Evolutionary conservation across 2,797 vertebrate species (phyloP).

Genomic region (Hyperoplus immaculatus): DNA sequence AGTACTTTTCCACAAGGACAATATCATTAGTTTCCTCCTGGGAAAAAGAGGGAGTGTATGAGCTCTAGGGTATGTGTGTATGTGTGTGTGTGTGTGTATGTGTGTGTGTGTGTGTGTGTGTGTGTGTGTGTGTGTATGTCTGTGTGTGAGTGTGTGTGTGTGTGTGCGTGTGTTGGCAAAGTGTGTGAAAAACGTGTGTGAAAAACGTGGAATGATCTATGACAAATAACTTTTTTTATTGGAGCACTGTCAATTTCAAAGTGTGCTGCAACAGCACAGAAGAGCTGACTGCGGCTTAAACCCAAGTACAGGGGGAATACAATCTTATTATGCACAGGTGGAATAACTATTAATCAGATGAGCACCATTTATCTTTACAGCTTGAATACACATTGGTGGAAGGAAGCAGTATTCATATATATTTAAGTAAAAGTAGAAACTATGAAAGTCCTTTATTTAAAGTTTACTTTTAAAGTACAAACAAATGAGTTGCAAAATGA

Average conservation of each 20-base stretch:
- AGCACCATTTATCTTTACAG: neutral
- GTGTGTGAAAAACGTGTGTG: too few species aligned
- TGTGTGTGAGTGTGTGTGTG: neutral
- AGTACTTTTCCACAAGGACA: constrained; percentile 87
- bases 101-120: neutral
- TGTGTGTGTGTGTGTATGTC: constrained; percentile 5
- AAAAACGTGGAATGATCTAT: neutral
- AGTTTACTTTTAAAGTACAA: too few species aligned
- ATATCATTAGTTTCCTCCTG: constrained; percentile 76
- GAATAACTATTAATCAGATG: neutral
- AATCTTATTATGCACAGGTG: neutral
- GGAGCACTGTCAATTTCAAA: constrained; percentile 13
- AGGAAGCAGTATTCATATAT: neutral
- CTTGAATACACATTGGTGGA: neutral
- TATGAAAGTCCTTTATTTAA: too few species aligned
- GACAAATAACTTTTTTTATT: neutral
- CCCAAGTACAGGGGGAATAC: neutral
- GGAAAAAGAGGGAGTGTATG: constrained; percentile 55
- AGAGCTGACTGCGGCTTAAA: neutral
- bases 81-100: neutral
- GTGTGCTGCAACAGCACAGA: neutral
- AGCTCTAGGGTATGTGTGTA: too few species aligned
- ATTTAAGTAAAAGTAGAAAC: too few species aligned
- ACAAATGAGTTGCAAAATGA: too few species aligned
- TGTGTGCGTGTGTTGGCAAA: constrained; percentile 2